Evolutionary conservation across 2,888 invertebrate species (phyloP).

Genomic region (Notocelia uddmanniana): DNA sequence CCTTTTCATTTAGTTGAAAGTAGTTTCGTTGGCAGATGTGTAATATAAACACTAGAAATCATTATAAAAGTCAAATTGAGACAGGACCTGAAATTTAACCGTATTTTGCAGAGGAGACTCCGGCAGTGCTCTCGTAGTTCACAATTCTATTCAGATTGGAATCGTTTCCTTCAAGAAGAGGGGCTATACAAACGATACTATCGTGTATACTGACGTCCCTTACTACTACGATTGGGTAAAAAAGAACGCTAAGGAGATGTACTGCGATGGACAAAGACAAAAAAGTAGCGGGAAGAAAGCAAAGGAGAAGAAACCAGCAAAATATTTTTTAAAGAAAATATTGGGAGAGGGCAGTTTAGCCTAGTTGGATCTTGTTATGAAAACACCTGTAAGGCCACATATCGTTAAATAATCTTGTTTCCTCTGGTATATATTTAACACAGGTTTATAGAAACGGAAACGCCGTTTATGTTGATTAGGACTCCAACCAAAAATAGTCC

Average conservation of each 20-base stretch:
- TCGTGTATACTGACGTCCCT: slow-evolving; percentile 59
- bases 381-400: too few species aligned
- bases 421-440: too few species aligned
- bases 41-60: too few species aligned
- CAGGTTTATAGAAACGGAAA: too few species aligned
- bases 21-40: too few species aligned
- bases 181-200: slow-evolving; percentile 44
- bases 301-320: background rate
- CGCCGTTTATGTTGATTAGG: too few species aligned
- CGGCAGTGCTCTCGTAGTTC: slow-evolving; percentile 59
- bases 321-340: background rate
- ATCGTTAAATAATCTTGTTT: too few species aligned
- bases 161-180: slow-evolving; percentile 61
- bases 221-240: slow-evolving; percentile 52
- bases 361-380: too few species aligned
- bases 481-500: too few species aligned
- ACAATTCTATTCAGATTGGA: slow-evolving; percentile 60
- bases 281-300: background rate
- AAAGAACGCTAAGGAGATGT: slow-evolving; percentile 34
- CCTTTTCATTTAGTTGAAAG: too few species aligned
- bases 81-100: background rate
- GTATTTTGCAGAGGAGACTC: slow-evolving; percentile 63
- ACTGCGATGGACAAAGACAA: slow-evolving; percentile 33
- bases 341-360: background rate
- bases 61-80: too few species aligned